Evolutionary conservation across 1,140 invertebrate genomes (phyloP), one percentile per base, ranked within the genome.

Genomic region (Bombus haemorrhoidalis): DNA sequence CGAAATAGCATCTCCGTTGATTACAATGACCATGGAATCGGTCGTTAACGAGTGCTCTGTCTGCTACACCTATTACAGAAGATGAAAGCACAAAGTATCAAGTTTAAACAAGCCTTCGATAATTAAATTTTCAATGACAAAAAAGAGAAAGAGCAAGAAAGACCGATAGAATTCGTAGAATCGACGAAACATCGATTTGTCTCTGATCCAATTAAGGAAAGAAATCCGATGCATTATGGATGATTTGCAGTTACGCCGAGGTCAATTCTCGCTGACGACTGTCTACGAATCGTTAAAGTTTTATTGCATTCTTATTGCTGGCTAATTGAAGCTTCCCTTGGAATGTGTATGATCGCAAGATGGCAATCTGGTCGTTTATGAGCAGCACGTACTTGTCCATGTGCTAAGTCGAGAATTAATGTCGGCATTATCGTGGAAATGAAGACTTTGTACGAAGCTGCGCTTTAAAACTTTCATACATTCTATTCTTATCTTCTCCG

Each of bases 301-400:
- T 81, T 62, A 74, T 81, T 32, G 79, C 43, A 72, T 22, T 57
- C 66, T 81, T 73, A 81, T 81, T 81, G n/a, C 80, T 12, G 47
- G 25, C 80, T 81, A 81, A 81, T 81, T 81, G 80, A 81, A 73
- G 69, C 53, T 73, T 73, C 80, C 32, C 34, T 59, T 25, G 22
- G 77, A 68, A 79, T 68, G 62, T 28, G 79, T 72, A 81, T 72
- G 79, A 81, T 43, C 43, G 41, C 28, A 13, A 59, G 47, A 81
- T 81, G 79, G 79, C 68, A 72, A 81, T 81, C 68, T 32, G 47
- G 28, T 53, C 79, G 79, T 81, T 81, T 81, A 81, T 72, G 79
- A 81, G 68, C 79, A 18, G 41, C 79, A 72, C 66, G 68, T 81
- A 81, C 34, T 12, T 57, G 34, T 25, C 34, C 66, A 37, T 39